Evolutionary conservation across 2,888 invertebrate species (phyloP).

Genomic region (Papilio demoleus): DNA sequence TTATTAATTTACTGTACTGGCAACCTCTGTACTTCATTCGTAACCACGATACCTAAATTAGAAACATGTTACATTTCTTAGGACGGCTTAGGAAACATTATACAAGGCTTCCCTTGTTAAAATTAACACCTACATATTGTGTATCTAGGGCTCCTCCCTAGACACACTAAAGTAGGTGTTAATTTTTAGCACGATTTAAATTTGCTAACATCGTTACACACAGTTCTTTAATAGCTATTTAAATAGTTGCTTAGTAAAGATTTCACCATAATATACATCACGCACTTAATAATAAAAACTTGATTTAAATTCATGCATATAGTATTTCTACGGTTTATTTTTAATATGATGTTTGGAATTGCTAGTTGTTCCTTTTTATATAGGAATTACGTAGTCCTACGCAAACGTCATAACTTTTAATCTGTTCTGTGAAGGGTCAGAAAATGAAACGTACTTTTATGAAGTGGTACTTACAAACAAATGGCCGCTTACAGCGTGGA

Average conservation of each 20-base stretch:
- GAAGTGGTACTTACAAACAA: slow-evolving; percentile 39
- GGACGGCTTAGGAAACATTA: neutral
- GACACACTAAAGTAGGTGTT: too few species aligned
- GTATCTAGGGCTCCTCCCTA: too few species aligned
- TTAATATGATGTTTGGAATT: neutral
- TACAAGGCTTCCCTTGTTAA: too few species aligned
- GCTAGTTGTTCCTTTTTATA: neutral
- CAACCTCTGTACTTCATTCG: neutral
- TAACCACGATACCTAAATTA: neutral
- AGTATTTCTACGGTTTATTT: neutral
- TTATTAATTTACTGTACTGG: slow-evolving; percentile 11
- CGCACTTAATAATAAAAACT: too few species aligned
- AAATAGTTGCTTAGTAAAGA: neutral
- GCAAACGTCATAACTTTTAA: slow-evolving; percentile 48
- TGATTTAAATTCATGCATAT: too few species aligned
- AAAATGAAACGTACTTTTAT: slow-evolving; percentile 37
- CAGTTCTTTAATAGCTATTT: neutral
- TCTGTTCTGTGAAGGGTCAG: slow-evolving; percentile 30
- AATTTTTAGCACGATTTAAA: too few species aligned
- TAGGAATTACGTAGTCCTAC: slow-evolving; percentile 25
- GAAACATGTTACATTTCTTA: neutral
- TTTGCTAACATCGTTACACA: too few species aligned
- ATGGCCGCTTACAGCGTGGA: slow-evolving; percentile 29
- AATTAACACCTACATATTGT: too few species aligned
- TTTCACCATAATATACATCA: too few species aligned